phyloP scores from a whole-genome alignment of 2,888 invertebrate genomes.

The Lysandra bellargus region DNA sequence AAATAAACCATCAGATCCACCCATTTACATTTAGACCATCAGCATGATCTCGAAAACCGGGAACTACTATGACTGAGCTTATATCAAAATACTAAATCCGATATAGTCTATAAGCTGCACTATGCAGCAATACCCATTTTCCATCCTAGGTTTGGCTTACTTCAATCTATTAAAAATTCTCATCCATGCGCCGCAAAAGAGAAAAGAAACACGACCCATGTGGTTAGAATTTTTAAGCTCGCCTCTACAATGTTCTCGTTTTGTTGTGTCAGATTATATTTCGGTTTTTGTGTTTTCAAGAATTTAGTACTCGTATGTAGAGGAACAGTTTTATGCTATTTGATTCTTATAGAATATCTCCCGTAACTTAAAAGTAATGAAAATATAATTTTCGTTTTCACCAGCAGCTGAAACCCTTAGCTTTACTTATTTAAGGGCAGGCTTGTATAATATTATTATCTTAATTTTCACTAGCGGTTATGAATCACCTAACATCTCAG shows the following conservation, averaged over 20 bases:
- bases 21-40: background rate
- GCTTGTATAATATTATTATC: constrained; percentile 56
- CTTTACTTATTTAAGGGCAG: constrained; percentile 76
- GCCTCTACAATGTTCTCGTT: background rate
- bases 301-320: too few species aligned
- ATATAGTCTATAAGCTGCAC: background rate
- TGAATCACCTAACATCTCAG: constrained; percentile 48
- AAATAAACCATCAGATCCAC: too few species aligned
- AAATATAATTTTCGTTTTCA: too few species aligned
- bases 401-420: too few species aligned
- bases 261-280: background rate
- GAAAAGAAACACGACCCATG: background rate
- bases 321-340: too few species aligned
- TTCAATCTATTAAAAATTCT: constrained; percentile 12
- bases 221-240: constrained; percentile 9
- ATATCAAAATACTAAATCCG: background rate
- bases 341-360: too few species aligned
- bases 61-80: background rate
- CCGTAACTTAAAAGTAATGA: too few species aligned
- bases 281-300: background rate
- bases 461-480: too few species aligned
- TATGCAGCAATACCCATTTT: background rate
- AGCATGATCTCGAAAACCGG: background rate
- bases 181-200: background rate
- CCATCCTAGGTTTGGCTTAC: background rate